These are phyloP conservation scores for Rhopalosiphum maidis DNA, from an alignment of 1,140 invertebrate genomes.

Conservation along the genomic window DNA sequence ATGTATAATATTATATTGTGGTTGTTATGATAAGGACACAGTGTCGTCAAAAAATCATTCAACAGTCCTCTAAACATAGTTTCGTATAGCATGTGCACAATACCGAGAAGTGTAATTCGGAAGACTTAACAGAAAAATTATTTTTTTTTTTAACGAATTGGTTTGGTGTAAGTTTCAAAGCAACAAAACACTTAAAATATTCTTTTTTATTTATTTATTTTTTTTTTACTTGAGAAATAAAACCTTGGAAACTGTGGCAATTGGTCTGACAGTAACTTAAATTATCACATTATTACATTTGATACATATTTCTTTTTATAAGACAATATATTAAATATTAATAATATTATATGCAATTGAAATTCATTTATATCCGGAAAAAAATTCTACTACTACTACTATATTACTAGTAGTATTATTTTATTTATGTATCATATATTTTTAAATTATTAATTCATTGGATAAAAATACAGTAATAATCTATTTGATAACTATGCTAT, in stretches of 20 bases:
- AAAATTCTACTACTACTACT: not conserved
- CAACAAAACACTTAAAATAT: not conserved
- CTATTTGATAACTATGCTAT: not conserved
- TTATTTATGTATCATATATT: no score
- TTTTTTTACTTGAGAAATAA: no score
- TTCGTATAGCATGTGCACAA: not conserved
- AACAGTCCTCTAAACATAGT: not conserved
- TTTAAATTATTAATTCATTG: not conserved
- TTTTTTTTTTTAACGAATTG: not conserved
- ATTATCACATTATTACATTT: no score
- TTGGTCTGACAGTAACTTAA: no score
- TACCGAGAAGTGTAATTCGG: not conserved
- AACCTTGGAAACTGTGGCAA: no score
- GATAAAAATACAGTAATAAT: not conserved
- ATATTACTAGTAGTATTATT: not conserved
- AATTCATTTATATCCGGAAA: not conserved
- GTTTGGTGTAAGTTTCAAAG: not conserved
- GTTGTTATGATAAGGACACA: not conserved
- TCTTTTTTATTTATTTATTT: no score
- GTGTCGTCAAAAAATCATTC: not conserved
- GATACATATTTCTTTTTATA: not conserved
- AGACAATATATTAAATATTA: not conserved
- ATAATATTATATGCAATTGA: not conserved
- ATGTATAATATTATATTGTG: not conserved
- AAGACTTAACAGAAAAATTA: not conserved